Evolutionary conservation across 1,140 invertebrate genomes (phyloP), one percentile per base, ranked within the genome.

Genomic region (Apis florea): DNA sequence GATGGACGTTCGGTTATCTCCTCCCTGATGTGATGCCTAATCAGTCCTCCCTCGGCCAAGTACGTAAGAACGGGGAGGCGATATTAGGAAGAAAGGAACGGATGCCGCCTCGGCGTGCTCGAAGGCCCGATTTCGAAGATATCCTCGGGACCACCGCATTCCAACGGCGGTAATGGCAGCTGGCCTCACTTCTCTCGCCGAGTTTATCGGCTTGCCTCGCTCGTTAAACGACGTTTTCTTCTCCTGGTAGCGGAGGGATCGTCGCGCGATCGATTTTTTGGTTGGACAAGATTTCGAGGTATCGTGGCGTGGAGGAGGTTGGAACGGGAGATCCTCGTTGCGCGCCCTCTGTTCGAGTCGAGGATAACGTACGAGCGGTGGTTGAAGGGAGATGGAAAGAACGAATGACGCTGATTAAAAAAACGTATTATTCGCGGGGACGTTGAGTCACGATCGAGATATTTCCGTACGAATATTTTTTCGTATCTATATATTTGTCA

Each of bases 111-210:
- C 49, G 19, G n/a, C 17, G 61, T 56, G 26, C 59, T 73, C 73
- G 58, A 80, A 74, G 79, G 53, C 3, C 24, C 72, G 79, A 81
- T 81, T 67, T 67, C 72, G 63, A 81, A 67, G 79, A 81, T 81
- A 81, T 4, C 40, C 58, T 13, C 31, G 64, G 53, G 21, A 49
- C 73, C 73, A 31, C 58, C 17, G 68, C 61, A 81, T 81, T 81
- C 79, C 79, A 53, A 0, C 1, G 49, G 24, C 19, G 0, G 31
- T 67, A 58, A 79, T 64, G 53, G 79, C 71, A 54, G 71, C 15
- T 49, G 49, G 51, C 1, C 26, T 40, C 11, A 13, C 63, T 51
- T 19, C 47, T 26, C 31, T 19, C n/a, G 19, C 6, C 2, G 24
- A 67, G 53, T 58, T 80, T 80, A 74, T 80, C 79, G 61, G 11